Percentiles rank a stretch among this genome's conserved stretches.
These are phyloP conservation scores for Epicauta chinensis DNA, from an alignment of 1,140 invertebrate genomes.

Conservation along the genomic window DNA sequence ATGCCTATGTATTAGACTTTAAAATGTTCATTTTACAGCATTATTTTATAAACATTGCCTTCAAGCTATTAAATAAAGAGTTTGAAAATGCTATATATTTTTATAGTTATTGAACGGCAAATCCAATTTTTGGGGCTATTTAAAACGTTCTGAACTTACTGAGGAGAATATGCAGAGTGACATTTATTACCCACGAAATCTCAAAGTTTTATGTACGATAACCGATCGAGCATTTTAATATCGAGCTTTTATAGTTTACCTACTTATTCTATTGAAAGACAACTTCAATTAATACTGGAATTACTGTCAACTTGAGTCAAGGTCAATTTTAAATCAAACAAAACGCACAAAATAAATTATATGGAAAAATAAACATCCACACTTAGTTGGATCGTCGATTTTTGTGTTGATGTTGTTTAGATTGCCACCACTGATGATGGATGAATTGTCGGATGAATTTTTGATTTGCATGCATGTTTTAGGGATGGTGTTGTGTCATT, in stretches of 20 bases:
- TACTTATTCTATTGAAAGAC: too few relatives aligned
- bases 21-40: constrained; percentile 41
- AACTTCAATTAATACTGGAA: too few relatives aligned
- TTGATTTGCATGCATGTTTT: too few relatives aligned
- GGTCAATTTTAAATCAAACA: too few relatives aligned
- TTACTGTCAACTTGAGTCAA: too few relatives aligned
- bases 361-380: too few relatives aligned
- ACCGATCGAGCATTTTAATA: constrained; percentile 34
- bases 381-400: too few relatives aligned
- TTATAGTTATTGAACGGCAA: constrained; percentile 43
- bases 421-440: not conserved
- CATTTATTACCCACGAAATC: constrained; percentile 37
- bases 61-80: constrained; percentile 41
- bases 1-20: constrained; percentile 38
- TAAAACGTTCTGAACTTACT: constrained; percentile 29
- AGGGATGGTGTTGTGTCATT: constrained; percentile 5
- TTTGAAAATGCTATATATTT: constrained; percentile 41
- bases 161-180: constrained; percentile 37
- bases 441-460: constrained; percentile 4
- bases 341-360: too few relatives aligned
- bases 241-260: constrained; percentile 23
- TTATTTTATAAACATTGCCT: constrained; percentile 43
- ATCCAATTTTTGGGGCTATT: constrained; percentile 44
- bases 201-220: constrained; percentile 36
- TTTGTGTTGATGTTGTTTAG: too few relatives aligned